Percentiles rank a stretch among this genome's conserved stretches.
Conservation (phyloP, 2,888 invertebrate genomes). For the Helleia helle region DNA sequence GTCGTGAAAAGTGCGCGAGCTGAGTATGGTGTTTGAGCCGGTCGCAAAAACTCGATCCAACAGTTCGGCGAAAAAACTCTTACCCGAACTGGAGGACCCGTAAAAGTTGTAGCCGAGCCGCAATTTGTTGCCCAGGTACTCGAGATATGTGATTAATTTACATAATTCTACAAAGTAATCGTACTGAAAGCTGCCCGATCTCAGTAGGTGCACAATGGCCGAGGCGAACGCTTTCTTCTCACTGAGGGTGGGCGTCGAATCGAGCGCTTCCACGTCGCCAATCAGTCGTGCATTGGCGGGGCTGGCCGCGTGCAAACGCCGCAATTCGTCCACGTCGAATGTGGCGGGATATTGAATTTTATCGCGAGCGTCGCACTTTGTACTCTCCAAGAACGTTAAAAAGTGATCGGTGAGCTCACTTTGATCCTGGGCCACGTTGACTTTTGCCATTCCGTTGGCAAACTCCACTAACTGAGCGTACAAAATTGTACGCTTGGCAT, state of each 20-base stretch:
- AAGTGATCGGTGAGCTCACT: slow-evolving; percentile 2
- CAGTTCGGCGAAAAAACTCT: slow-evolving; percentile 8
- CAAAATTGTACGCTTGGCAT: background rate
- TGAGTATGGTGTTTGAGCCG: slow-evolving; percentile 1
- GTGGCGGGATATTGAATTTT: slow-evolving; percentile 4
- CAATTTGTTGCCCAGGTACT: slow-evolving; percentile 1
- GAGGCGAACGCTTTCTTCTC: slow-evolving; percentile 5
- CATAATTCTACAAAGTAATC: slow-evolving; percentile 7
- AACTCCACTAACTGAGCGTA: slow-evolving; percentile 6
- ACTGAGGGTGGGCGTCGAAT: background rate
- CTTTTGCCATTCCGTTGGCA: background rate
- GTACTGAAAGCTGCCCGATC: slow-evolving; percentile 6
- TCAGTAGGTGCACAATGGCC: slow-evolving; percentile 8
- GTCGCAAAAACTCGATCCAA: slow-evolving; percentile 6
- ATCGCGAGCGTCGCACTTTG: slow-evolving; percentile 3
- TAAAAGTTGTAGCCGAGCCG: slow-evolving; percentile 6
- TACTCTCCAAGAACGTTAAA: background rate
- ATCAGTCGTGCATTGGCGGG: background rate
- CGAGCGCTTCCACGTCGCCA: background rate
- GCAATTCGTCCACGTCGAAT: background rate
- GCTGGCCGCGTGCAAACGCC: background rate
- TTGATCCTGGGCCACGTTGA: background rate
- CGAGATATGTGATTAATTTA: slow-evolving; percentile 4
- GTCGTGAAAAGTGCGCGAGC: slow-evolving; percentile 1
- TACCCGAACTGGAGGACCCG: slow-evolving; percentile 4